Percentiles rank a stretch among this genome's conserved stretches.
Conservation (phyloP, 2,888 invertebrate genomes). For the Candidula unifasciata region DNA sequence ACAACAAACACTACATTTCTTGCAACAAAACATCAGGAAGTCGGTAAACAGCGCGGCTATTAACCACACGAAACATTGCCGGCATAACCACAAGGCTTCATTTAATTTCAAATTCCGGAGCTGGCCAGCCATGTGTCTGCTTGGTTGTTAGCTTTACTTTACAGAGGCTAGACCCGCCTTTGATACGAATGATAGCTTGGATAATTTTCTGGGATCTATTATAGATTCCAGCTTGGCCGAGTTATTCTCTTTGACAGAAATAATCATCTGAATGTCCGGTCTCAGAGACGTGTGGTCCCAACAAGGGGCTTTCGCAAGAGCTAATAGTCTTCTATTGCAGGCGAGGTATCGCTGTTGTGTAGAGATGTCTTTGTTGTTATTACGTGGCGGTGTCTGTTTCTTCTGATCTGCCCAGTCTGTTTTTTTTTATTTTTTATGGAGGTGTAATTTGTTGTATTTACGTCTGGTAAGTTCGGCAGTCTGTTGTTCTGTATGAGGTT, state of each 20-base stretch:
- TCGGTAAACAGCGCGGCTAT: neutral
- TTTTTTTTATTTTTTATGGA: too few relatives aligned
- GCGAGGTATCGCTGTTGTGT: too few relatives aligned
- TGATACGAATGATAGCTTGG: neutral
- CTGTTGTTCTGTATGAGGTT: too few relatives aligned
- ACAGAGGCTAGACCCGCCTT: constrained; percentile 7
- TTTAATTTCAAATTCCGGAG: neutral
- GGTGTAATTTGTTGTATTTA: too few relatives aligned
- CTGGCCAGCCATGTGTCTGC: neutral
- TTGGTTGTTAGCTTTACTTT: neutral
- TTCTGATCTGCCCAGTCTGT: too few relatives aligned
- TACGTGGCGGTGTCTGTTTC: too few relatives aligned
- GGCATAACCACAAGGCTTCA: constrained; percentile 16
- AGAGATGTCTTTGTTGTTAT: too few relatives aligned
- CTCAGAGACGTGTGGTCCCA: neutral
- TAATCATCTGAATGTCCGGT: neutral
- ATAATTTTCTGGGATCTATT: constrained; percentile 2
- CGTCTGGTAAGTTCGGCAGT: too few relatives aligned
- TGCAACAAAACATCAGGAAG: constrained; percentile 2
- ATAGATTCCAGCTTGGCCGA: neutral
- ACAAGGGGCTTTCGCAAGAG: too few relatives aligned
- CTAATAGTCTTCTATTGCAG: too few relatives aligned
- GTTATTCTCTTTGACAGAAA: neutral
- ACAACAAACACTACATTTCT: constrained; percentile 17
- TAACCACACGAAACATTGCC: constrained; percentile 9